Conservation (phyloP, 1,140 invertebrate genomes). For the Halictus rubicundus region DNA sequence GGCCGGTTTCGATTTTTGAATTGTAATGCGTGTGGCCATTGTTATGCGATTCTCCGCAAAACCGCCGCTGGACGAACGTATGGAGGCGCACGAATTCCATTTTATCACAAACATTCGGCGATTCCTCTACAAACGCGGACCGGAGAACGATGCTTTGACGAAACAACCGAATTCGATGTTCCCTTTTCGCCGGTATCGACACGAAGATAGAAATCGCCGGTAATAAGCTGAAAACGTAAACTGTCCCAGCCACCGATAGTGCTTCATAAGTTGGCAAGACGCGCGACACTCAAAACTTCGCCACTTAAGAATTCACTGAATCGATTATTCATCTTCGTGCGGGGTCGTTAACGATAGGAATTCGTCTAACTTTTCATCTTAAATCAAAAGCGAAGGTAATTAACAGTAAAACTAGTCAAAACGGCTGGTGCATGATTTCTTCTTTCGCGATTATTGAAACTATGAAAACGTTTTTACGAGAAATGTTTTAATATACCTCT, state of each 20-base stretch:
- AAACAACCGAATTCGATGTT: too few species aligned
- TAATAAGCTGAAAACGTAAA: background rate
- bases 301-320: background rate
- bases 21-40: background rate
- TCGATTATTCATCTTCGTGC: conserved; percentile 5
- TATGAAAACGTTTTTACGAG: too few species aligned
- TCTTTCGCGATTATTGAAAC: too few species aligned
- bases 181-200: too few species aligned
- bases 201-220: background rate
- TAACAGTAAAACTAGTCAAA: too few species aligned
- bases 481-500: too few species aligned
- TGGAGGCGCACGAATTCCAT: background rate
- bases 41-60: background rate
- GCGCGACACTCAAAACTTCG: background rate
- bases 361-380: conserved; percentile 12
- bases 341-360: background rate
- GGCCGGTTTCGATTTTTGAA: background rate
- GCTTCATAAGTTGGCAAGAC: background rate
- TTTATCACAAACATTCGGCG: too few species aligned
- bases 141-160: too few species aligned
- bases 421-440: too few species aligned
- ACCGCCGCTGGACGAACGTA: background rate
- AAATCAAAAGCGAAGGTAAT: conserved; percentile 14
- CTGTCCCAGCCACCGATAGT: background rate
- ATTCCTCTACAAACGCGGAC: too few species aligned